A percentile compares a stretch with the other conserved stretches of the same genome.
Conservation (phyloP, 2,797 vertebrate species). For the Cyclopterus lumpus region DNA sequence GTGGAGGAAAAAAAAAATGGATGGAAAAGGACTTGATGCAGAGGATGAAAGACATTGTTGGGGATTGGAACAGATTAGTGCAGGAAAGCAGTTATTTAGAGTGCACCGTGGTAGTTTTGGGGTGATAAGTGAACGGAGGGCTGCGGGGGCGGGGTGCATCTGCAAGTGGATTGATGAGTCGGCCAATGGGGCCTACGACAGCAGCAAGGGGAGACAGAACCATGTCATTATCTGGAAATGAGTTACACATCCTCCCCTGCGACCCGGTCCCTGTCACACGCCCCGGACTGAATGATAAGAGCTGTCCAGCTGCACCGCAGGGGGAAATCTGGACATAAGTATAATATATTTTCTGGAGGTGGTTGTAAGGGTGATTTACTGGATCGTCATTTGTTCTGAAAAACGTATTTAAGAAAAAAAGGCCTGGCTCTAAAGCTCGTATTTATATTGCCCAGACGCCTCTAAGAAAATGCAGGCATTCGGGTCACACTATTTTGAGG, state of each 20-base stretch:
- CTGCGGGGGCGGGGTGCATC: slow-evolving; percentile 62
- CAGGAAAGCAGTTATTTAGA: slow-evolving; percentile 66
- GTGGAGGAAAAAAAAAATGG: slow-evolving; percentile 21
- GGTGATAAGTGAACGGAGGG: slow-evolving; percentile 69
- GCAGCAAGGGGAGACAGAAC: slow-evolving; percentile 59
- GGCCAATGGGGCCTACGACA: slow-evolving; percentile 43
- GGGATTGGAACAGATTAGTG: slow-evolving; percentile 66
- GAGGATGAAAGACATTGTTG: slow-evolving; percentile 63
- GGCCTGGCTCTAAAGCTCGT: neutral
- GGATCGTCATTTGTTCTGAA: slow-evolving; percentile 8
- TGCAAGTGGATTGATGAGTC: slow-evolving; percentile 66
- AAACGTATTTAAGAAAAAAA: neutral
- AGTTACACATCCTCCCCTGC: slow-evolving; percentile 56
- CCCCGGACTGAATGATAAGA: slow-evolving; percentile 59
- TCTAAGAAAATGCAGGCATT: neutral
- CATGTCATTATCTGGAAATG: slow-evolving; percentile 73
- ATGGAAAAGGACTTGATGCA: slow-evolving; percentile 40
- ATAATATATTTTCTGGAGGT: slow-evolving; percentile 6
- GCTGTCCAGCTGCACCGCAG: slow-evolving; percentile 31
- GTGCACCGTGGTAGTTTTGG: slow-evolving; percentile 56
- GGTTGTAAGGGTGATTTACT: slow-evolving; percentile 8
- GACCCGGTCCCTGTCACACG: slow-evolving; percentile 31
- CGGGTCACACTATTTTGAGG: neutral
- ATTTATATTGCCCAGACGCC: neutral
- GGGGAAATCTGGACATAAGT: slow-evolving; percentile 34